Evolutionary conservation across 2,113 vertebrate species (phyloP).

Genomic region (Turnix velox): DNA sequence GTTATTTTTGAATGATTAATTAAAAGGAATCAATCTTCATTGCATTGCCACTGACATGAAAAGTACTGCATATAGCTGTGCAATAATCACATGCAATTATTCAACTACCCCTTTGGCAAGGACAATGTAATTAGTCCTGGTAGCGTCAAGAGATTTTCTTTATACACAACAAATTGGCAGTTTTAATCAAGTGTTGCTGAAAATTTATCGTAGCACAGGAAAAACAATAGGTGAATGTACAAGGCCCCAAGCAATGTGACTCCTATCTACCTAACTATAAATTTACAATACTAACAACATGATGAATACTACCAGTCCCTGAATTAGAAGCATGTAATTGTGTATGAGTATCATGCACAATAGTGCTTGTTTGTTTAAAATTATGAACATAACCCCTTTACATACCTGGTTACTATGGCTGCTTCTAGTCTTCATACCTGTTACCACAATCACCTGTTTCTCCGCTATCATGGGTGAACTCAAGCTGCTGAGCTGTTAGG

Average conservation of each 20-base stretch:
- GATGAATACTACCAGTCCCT: conserved; percentile 59
- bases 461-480: not conserved
- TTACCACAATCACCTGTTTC: not conserved
- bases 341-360: conserved; percentile 31
- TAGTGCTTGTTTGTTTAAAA: conserved; percentile 54
- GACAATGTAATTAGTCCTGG: conserved; percentile 80
- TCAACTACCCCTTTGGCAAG: conserved; percentile 82
- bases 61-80: conserved; percentile 73
- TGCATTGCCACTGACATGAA: conserved; percentile 75
- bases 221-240: conserved; percentile 76
- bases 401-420: not conserved
- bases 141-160: conserved; percentile 78
- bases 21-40: conserved; percentile 83
- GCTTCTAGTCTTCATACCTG: not conserved
- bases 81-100: conserved; percentile 80
- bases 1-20: conserved; percentile 81
- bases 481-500: not conserved
- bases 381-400: not conserved
- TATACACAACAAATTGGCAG: conserved; percentile 78
- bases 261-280: conserved; percentile 62
- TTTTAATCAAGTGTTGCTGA: conserved; percentile 80
- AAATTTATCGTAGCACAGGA: conserved; percentile 75
- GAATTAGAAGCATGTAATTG: conserved; percentile 59
- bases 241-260: conserved; percentile 61
- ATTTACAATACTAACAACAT: conserved; percentile 68